Evolutionary conservation across 92 coral and sea anemone species (phyloP).

Genomic region (Paragorgia papillata): DNA sequence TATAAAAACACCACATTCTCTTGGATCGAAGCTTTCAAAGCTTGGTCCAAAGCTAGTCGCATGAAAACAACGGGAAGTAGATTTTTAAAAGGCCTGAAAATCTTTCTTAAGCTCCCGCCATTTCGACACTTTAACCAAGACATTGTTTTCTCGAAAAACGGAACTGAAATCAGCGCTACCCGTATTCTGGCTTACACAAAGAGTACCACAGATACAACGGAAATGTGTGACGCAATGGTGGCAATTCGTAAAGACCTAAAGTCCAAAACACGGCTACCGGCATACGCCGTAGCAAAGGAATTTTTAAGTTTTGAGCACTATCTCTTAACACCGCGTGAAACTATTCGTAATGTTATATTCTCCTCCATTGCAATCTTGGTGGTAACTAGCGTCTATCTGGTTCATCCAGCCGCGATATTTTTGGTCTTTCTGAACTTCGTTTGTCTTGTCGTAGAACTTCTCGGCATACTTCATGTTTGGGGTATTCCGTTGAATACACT

Average conservation of each 20-base stretch:
- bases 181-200: slow-evolving; percentile 62
- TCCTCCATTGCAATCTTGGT: slow-evolving; percentile 41
- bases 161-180: slow-evolving; percentile 49
- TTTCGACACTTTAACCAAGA: slow-evolving; percentile 61
- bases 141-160: slow-evolving; percentile 57
- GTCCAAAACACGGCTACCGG: slow-evolving; percentile 28
- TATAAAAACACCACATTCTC: slow-evolving; percentile 51
- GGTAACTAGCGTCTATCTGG: slow-evolving; percentile 41
- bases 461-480: slow-evolving; percentile 38
- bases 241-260: slow-evolving; percentile 60
- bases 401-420: slow-evolving; percentile 36
- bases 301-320: slow-evolving; percentile 28
- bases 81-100: slow-evolving; percentile 44
- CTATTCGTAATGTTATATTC: slow-evolving; percentile 16
- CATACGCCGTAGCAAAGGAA: slow-evolving; percentile 25
- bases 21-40: slow-evolving; percentile 51
- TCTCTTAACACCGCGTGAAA: slow-evolving; percentile 23
- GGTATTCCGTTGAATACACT: slow-evolving; percentile 37
- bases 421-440: slow-evolving; percentile 36
- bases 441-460: slow-evolving; percentile 27
- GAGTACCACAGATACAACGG: slow-evolving; percentile 52
- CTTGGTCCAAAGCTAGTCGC: slow-evolving; percentile 4
- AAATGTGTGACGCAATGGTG: slow-evolving; percentile 67
- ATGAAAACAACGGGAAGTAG: slow-evolving; percentile 30
- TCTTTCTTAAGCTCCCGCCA: slow-evolving; percentile 50